These are phyloP conservation scores for Callorhinus ursinus DNA, from an alignment of 2,113 vertebrate genomes.

Conservation along the genomic window DNA sequence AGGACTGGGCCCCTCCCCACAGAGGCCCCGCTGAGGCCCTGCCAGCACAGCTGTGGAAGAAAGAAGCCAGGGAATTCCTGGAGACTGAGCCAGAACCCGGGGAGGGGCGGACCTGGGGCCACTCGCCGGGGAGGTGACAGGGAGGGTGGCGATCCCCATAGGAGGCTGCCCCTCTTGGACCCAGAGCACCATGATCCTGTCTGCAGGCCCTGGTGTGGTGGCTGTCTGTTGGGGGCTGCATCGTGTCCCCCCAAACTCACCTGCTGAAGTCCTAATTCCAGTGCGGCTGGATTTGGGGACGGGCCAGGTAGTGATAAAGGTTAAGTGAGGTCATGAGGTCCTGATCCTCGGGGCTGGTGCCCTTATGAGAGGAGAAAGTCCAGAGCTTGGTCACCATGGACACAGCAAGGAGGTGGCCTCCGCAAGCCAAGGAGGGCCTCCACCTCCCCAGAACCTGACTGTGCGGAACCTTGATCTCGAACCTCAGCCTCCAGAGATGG, in stretches of 20 bases:
- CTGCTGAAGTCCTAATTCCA: not conserved
- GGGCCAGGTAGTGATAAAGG: no score
- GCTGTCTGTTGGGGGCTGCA: not conserved
- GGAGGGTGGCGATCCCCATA: not conserved
- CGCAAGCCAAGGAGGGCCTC: not conserved
- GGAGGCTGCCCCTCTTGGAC: not conserved
- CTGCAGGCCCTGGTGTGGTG: accelerated
- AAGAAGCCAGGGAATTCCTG: not conserved
- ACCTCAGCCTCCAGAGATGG: not conserved
- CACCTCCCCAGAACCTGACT: not conserved
- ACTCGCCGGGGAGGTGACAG: not conserved
- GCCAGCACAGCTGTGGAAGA: not conserved
- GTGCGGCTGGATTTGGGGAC: not conserved
- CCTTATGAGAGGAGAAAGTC: accelerated
- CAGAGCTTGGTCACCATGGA: accelerated
- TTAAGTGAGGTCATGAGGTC: no score
- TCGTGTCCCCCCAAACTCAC: accelerated
- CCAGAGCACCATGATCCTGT: accelerated
- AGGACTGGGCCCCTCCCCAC: not conserved
- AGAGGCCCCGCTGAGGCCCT: not conserved
- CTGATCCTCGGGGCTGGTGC: accelerated
- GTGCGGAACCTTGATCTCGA: not conserved
- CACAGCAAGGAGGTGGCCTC: not conserved
- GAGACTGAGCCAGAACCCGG: not conserved
- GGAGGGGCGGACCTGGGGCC: not conserved